A percentile compares a stretch with the other conserved stretches of the same genome.
These are phyloP conservation scores for Pandemis cinnamomeana DNA, from an alignment of 2,888 invertebrate genomes.

Conservation along the genomic window DNA sequence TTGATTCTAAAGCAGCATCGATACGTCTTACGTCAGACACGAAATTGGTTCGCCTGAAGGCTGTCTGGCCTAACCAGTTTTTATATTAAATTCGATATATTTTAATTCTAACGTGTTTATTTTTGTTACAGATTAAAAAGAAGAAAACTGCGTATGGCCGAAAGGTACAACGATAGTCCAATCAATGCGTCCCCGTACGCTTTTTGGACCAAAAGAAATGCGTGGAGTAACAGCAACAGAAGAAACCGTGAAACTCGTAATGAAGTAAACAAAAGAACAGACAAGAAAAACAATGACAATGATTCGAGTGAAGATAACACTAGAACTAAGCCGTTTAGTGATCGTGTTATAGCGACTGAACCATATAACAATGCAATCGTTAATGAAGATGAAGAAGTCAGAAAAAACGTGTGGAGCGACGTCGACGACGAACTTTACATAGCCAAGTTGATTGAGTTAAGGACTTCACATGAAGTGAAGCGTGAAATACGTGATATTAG, in stretches of 20 bases:
- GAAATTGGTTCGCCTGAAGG: slow-evolving; percentile 54
- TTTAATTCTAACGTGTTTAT: slow-evolving; percentile 44
- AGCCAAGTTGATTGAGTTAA: slow-evolving; percentile 75
- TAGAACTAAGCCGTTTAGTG: slow-evolving; percentile 19
- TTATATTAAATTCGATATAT: slow-evolving; percentile 21
- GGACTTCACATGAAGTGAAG: slow-evolving; percentile 77
- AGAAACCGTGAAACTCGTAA: slow-evolving; percentile 42
- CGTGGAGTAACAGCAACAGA: slow-evolving; percentile 51
- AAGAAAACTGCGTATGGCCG: slow-evolving; percentile 81
- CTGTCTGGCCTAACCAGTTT: slow-evolving; percentile 22
- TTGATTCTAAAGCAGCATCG: slow-evolving; percentile 63
- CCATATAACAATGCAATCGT: slow-evolving; percentile 50
- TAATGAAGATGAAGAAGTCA: slow-evolving; percentile 71
- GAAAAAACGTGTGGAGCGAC: slow-evolving; percentile 79
- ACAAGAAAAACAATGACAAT: slow-evolving; percentile 37
- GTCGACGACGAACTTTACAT: slow-evolving; percentile 82
- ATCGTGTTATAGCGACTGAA: slow-evolving; percentile 68
- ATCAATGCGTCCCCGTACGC: slow-evolving; percentile 77
- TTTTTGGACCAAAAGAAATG: slow-evolving; percentile 72
- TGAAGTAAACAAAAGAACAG: slow-evolving; percentile 43
- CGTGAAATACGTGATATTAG: slow-evolving; percentile 80
- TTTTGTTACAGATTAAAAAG: slow-evolving; percentile 75
- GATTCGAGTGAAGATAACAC: slow-evolving; percentile 32
- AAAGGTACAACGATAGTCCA: slow-evolving; percentile 73
- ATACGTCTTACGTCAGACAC: slow-evolving; percentile 61